These are phyloP conservation scores for Camponotus fellah DNA, from an alignment of 2,888 invertebrate genomes.

Conservation along the genomic window DNA sequence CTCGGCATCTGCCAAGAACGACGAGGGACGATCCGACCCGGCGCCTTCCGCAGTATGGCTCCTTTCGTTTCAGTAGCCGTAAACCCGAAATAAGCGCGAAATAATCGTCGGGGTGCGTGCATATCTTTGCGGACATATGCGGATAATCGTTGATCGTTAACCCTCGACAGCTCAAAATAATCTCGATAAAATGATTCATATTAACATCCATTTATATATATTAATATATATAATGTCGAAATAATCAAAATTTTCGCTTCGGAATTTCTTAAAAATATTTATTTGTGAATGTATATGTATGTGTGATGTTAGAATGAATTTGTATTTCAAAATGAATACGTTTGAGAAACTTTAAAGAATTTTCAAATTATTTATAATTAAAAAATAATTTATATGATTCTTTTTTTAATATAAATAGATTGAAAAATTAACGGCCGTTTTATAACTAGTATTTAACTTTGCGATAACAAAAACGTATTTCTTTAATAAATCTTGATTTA, in stretches of 20 bases:
- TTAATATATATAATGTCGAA: no score
- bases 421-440: background rate
- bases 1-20: conserved; percentile 65
- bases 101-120: conserved; percentile 7
- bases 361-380: background rate
- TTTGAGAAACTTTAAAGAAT: background rate
- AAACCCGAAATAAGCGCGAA: conserved; percentile 44
- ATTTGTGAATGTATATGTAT: background rate
- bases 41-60: conserved; percentile 42
- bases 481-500: conserved; percentile 10
- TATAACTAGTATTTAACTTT: background rate
- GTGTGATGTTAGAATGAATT: background rate
- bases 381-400: background rate
- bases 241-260: background rate
- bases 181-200: background rate
- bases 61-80: conserved; percentile 58
- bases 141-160: background rate
- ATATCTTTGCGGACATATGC: background rate
- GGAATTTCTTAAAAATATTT: background rate
- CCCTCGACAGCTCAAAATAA: background rate
- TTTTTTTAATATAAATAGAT: background rate
- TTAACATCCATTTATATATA: background rate
- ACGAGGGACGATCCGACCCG: conserved; percentile 38
- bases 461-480: background rate
- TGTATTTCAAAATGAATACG: background rate